These are phyloP conservation scores for Habrosyne pyritoides DNA, from an alignment of 2,888 invertebrate genomes.

Conservation along the genomic window DNA sequence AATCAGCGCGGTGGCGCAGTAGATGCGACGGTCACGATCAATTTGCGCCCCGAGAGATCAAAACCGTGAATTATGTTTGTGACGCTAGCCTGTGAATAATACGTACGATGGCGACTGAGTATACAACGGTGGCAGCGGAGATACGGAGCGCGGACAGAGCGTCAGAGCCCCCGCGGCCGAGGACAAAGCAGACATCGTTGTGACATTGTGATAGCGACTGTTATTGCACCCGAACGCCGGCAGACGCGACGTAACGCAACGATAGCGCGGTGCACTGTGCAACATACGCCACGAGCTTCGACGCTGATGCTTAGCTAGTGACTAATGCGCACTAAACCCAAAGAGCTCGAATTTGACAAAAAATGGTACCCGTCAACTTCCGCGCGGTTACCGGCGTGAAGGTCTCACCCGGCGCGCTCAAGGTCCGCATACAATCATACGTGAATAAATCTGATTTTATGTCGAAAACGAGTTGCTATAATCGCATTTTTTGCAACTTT, in stretches of 20 bases:
- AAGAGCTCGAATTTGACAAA: constrained; percentile 79
- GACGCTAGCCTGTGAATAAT: constrained; percentile 46
- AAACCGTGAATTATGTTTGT: constrained; percentile 46
- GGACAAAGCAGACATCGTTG: constrained; percentile 70
- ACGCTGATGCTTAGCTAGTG: constrained; percentile 67
- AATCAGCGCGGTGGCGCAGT: constrained; percentile 28
- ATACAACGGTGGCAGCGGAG: constrained; percentile 33
- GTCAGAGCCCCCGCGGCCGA: constrained; percentile 48
- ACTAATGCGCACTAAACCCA: constrained; percentile 78
- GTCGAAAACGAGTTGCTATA: constrained; percentile 69
- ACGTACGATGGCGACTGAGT: constrained; percentile 44
- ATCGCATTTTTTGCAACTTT: constrained; percentile 63
- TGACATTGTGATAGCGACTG: constrained; percentile 80
- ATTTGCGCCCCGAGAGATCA: constrained; percentile 44
- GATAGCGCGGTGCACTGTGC: constrained; percentile 68
- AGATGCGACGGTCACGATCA: constrained; percentile 46
- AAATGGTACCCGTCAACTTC: constrained; percentile 77
- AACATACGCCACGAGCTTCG: constrained; percentile 64
- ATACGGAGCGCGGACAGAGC: constrained; percentile 50
- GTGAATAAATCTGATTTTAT: constrained; percentile 78
- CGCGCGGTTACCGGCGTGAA: constrained; percentile 82
- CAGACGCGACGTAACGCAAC: constrained; percentile 39
- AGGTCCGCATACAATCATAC: constrained; percentile 81
- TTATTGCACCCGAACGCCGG: constrained; percentile 61
- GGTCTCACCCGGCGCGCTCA: constrained; percentile 79